Base-by-base conservation (phyloP, 2,797 vertebrate genomes). In the Martes flavigula region DNA sequence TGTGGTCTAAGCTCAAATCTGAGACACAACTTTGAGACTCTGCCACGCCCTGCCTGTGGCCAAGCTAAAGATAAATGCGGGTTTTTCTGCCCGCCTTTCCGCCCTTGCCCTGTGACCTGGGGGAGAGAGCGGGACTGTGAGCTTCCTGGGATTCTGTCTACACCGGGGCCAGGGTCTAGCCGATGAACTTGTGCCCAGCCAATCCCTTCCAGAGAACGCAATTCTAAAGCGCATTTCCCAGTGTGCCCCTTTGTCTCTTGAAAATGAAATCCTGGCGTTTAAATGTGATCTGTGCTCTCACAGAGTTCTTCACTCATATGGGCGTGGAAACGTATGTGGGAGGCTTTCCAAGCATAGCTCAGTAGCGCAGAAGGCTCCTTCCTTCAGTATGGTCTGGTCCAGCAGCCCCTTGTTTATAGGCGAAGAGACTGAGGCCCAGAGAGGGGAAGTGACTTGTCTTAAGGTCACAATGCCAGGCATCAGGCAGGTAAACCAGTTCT, bases 181-280 rank as follows among this genome's bases (percentile, higher is more conserved):
- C 73, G 90, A 73, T 1, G 23, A 95, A 79, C 0, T 6, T 43
- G 66, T 68, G 62, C 58, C 82, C 17, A 0, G 18, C 62, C 72
- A 96, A 62, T 64, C 91, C 96, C 92, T 97, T 58, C 0, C 60
- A 87, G 70, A 77, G 58, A 64, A 48, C 73, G 35, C 64, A 78
- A 0, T 90, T 81, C 32, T 0, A 62, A 5, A 82, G 4, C 54
- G n/a, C 0, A 0, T 91, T 97, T 98, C 89, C 91, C 93, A 82
- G 43, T 68, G 64, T 30, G 30, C 62, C 1, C 56, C 38, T 64
- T 84, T n/a, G 30, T 72, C n/a, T 60, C 87, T 92, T 91, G 38
- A 18, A 88, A 32, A 0, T 46, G 30, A 82, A 90, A 92, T 75
- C n/a, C 27, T 82, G 14, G 54, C 43, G 25, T 92, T 91, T 84